Base-by-base conservation (phyloP, 2,797 vertebrate genomes). In the Chiloscyllium punctatum region DNA sequence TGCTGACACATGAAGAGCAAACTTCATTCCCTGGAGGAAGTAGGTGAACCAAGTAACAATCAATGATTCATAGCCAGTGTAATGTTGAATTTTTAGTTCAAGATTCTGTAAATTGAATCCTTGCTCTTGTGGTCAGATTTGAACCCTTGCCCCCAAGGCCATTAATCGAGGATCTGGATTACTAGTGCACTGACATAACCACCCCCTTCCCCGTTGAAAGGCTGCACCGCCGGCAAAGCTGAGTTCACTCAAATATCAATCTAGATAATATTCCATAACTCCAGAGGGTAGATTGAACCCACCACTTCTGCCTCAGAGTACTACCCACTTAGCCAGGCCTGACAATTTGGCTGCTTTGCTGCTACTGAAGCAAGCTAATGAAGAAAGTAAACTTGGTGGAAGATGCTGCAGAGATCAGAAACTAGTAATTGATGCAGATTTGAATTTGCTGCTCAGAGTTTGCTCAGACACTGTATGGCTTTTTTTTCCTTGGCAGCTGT, bases 401-500 rank as follows among this genome's bases (percentile, higher is more conserved):
- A 84, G 37, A 9, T 2, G 1, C 82, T 48, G 21, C 82, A 84
- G 82, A 42, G 21, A 84, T 9, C 48, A 16, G 25, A 92, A 68
- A 42, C 25, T 6, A 25, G 23, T 4, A 42, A 66, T 16, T 25
- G 62, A 1, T 37, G 42, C 21, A 23, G 62, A 92, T 69, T 33
- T 92, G 18, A 68, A 18, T 21, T 37, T 16, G 5, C 18, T 7
- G 7, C n/a, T 25, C 5, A 7, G n/a, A 42, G 90, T 7, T 69
- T 51, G 3, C 16, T 15, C 30, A 13, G 57, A 21, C 4, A 1
- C 8, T 1, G 62, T 42, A 62, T 68, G 18, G 25, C n/a, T 94
- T 96, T 0, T 95, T 72, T 69, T 48, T 48, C 42, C 94, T 96
- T 97, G 96, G 4, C 96, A 99, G 99, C 99, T 90, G 99, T 99